Conservation (phyloP, 1,140 invertebrate species). For the Pentalonia nigronervosa region DNA sequence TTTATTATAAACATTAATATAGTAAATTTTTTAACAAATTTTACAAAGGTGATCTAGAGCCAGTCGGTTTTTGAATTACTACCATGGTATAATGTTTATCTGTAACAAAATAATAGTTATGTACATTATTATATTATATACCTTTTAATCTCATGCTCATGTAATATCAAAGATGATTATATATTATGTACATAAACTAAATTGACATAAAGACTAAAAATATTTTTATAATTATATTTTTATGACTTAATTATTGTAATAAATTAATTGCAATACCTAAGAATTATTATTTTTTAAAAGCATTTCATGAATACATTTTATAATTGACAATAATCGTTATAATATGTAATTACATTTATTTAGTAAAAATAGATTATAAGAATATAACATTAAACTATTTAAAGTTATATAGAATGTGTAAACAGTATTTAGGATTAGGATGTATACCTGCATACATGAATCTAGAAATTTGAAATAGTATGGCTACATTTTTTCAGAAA, state of each 20-base stretch:
- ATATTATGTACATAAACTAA: not conserved
- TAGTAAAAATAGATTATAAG: not conserved
- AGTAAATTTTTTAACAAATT: not conserved
- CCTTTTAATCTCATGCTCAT: not conserved
- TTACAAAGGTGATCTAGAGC: not conserved
- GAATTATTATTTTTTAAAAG: not conserved
- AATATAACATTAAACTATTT: not conserved
- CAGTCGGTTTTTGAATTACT: constrained; percentile 15
- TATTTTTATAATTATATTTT: not conserved
- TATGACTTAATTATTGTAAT: not conserved
- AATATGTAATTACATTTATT: not conserved
- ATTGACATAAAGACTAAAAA: not conserved
- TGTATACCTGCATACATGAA: no score
- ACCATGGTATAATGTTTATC: constrained; percentile 41
- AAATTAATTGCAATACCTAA: not conserved
- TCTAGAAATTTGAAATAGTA: no score
- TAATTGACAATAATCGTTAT: not conserved
- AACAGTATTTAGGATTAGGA: not conserved
- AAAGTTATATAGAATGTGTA: not conserved
- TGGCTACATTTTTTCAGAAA: no score
- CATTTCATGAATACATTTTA: not conserved
- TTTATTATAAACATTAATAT: not conserved
- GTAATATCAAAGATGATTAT: not conserved
- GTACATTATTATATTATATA: not conserved
- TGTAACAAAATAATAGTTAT: not conserved